Evolutionary conservation across 2,113 vertebrate genomes (phyloP).

Genomic region (Zonotrichia leucophrys): DNA sequence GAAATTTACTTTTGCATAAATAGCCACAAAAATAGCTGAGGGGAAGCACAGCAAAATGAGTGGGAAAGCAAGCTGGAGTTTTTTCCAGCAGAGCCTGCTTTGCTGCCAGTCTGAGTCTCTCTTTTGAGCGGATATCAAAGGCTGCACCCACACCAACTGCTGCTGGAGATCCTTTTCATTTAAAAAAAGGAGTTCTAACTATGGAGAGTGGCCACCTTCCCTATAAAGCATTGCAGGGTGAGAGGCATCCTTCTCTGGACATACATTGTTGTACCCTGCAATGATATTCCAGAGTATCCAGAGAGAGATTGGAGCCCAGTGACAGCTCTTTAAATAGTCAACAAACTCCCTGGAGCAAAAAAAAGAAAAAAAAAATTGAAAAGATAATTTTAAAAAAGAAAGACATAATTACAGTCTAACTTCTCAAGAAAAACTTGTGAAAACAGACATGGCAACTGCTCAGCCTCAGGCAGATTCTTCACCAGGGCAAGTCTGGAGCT

Average conservation of each 20-base stretch:
- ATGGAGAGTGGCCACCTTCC: not conserved
- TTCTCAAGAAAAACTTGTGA: not conserved
- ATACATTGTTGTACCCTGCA: not conserved
- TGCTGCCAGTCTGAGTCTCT: not conserved
- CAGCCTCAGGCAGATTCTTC: not conserved
- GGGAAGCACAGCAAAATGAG: not conserved
- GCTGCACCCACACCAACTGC: not conserved
- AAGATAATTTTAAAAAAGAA: not conserved
- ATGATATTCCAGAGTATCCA: not conserved
- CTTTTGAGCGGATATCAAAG: not conserved
- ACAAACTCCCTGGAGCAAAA: not conserved
- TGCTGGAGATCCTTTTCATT: not conserved
- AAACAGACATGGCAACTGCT: not conserved
- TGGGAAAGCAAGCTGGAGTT: not conserved
- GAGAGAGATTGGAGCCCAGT: not conserved
- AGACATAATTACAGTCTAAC: not conserved
- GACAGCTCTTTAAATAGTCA: not conserved
- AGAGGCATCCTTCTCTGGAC: not conserved
- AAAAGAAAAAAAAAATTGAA: accelerated
- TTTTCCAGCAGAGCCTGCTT: not conserved
- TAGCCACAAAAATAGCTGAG: not conserved
- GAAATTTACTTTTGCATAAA: not conserved
- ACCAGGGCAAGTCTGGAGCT: accelerated
- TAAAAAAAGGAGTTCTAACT: not conserved
- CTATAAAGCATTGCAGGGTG: not conserved